Base-by-base conservation (phyloP, 2,113 vertebrate genomes). In the Melospiza georgiana region DNA sequence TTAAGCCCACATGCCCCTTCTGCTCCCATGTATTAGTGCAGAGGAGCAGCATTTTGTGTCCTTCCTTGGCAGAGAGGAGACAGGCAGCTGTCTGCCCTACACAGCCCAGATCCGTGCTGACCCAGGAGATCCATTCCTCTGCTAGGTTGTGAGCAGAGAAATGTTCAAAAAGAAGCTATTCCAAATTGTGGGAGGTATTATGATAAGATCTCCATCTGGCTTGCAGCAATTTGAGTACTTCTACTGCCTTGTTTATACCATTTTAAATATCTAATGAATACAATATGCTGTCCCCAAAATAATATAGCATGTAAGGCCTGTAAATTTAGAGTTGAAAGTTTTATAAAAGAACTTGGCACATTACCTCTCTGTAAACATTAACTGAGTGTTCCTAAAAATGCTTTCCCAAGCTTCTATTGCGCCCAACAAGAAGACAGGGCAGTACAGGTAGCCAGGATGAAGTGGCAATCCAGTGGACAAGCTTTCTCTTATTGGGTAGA, bases 161-260 rank as follows among this genome's bases (percentile, higher is more conserved):
- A 95, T 11, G 94, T 93, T 89, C 73, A 77, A 71, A 92, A 66
- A 62, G 25, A 81, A 83, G 57, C 72, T 54, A 48, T 44, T 83
- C 58, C 39, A 55, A 88, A 41, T 87, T 91, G 88, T 91, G 86
- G 93, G 94, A 96, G 94, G 95, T 68, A 87, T 69, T 55, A 72
- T 82, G 96, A 93, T 95, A 94, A 97, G 87, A 97, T 94, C 93
- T 96, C 51, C 63, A 35, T 94, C 61, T 93, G 49, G 55, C 67
- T 71, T 92, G 72, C 69, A 91, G 83, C 95, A 76, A 94, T 89
- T 74, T 79, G 75, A 90, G 73, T 89, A 77, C 31, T 82, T 95
- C 93, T 85, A 24, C 67, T 6, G 71, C 73, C 76, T 97, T 93
- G 71, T 95, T 94, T 92, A 93, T 90, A 83, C 49, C 73, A 68